Evolutionary conservation across 2,888 invertebrate genomes (phyloP).

Genomic region (Tachystola acroxantha): DNA sequence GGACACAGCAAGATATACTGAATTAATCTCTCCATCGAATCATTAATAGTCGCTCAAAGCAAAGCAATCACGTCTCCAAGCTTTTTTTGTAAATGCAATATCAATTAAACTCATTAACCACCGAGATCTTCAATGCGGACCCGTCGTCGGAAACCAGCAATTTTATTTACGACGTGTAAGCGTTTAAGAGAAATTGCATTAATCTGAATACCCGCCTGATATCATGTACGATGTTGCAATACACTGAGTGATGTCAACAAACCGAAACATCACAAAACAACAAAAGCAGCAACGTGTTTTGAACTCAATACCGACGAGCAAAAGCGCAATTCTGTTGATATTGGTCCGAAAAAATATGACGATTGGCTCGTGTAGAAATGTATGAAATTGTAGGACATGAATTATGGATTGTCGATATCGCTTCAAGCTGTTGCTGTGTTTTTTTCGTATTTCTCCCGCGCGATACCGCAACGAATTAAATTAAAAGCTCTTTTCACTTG

Average conservation of each 20-base stretch:
- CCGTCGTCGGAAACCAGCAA: constrained; percentile 60
- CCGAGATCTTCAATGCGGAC: constrained; percentile 45
- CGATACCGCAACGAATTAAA: constrained; percentile 77
- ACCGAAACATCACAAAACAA: constrained; percentile 35
- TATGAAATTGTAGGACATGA: constrained; percentile 78
- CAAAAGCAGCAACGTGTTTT: constrained; percentile 26
- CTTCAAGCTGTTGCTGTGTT: constrained; percentile 76
- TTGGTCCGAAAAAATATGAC: constrained; percentile 33
- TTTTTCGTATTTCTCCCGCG: constrained; percentile 68
- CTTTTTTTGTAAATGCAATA: constrained; percentile 39
- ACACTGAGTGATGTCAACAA: constrained; percentile 47
- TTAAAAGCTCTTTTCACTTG: constrained; percentile 79
- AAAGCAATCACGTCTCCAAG: constrained; percentile 28
- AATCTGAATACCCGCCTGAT: constrained; percentile 77
- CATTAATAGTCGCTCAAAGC: not conserved
- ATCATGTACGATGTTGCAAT: constrained; percentile 75
- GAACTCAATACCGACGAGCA: constrained; percentile 33
- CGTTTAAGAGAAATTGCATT: constrained; percentile 78
- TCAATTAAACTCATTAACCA: constrained; percentile 62
- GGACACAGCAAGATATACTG: too few species aligned
- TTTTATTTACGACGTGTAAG: constrained; percentile 78
- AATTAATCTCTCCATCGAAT: not conserved
- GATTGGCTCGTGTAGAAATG: constrained; percentile 42
- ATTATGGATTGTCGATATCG: constrained; percentile 79
- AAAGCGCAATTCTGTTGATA: constrained; percentile 43